Evolutionary conservation across 2,888 invertebrate genomes (phyloP).

Genomic region (Ctena decussata): DNA sequence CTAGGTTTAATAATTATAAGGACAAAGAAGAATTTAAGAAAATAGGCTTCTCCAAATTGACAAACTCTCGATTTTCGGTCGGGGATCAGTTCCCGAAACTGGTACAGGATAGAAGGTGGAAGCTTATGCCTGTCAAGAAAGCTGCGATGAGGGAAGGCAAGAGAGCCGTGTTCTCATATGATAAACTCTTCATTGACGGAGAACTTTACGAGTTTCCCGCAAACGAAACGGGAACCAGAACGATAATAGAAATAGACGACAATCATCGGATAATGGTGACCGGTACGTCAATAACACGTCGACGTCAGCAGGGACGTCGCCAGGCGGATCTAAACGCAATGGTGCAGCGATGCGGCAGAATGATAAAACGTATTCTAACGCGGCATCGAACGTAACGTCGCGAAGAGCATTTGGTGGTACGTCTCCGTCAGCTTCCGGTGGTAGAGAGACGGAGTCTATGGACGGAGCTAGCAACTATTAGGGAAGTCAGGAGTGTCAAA

Average conservation of each 20-base stretch:
- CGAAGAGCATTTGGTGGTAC: too few species aligned
- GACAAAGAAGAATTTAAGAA: neutral
- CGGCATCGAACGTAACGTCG: neutral
- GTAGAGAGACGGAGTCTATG: too few species aligned
- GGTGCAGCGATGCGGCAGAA: neutral
- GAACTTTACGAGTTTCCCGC: neutral
- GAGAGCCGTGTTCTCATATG: neutral
- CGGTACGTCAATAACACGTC: neutral
- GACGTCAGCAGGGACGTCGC: conserved; percentile 4
- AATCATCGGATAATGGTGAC: neutral
- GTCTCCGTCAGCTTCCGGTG: too few species aligned
- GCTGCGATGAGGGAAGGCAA: neutral
- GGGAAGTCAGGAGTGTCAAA: too few species aligned
- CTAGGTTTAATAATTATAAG: neutral
- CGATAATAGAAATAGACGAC: neutral
- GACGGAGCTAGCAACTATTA: too few species aligned
- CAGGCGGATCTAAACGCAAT: neutral
- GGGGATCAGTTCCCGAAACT: neutral
- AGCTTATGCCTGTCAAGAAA: neutral
- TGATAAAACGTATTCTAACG: neutral
- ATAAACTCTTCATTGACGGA: neutral
- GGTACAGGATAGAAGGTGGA: neutral
- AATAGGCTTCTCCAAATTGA: neutral
- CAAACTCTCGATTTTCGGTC: neutral
- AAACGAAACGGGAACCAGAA: conserved; percentile 12